phyloP scores from a whole-genome alignment of 2,888 invertebrate genomes.

The Chrysotoxum bicinctum region DNA sequence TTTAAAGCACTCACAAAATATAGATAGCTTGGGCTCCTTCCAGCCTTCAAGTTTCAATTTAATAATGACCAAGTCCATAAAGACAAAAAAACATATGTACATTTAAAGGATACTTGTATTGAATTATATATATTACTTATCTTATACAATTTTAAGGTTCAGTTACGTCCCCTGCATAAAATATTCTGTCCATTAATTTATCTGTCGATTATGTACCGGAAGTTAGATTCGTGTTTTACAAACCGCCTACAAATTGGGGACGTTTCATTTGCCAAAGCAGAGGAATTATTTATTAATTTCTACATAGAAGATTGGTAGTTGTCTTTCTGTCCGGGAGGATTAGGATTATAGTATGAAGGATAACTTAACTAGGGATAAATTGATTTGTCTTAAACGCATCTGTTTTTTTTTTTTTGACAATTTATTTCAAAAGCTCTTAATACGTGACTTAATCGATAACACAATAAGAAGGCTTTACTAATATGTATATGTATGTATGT shows the following conservation, averaged over 20 bases:
- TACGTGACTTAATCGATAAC: slow-evolving; percentile 23
- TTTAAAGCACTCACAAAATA: too few species aligned
- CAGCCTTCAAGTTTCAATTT: slow-evolving; percentile 44
- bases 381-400: not conserved
- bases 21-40: not conserved
- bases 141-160: not conserved
- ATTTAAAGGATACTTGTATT: not conserved
- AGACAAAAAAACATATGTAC: not conserved
- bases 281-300: slow-evolving; percentile 54
- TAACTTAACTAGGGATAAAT: slow-evolving; percentile 2
- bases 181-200: slow-evolving; percentile 53
- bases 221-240: slow-evolving; percentile 35
- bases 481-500: too few species aligned
- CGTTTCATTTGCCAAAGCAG: slow-evolving; percentile 15
- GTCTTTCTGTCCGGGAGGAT: not conserved
- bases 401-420: not conserved
- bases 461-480: not conserved
- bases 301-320: not conserved
- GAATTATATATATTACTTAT: not conserved
- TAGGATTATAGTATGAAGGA: not conserved
- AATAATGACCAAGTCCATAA: slow-evolving; percentile 19
- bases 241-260: slow-evolving; percentile 53
- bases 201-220: slow-evolving; percentile 15
- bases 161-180: slow-evolving; percentile 50
- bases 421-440: not conserved